Evolutionary conservation across 92 coral and sea anemone species (phyloP), one percentile per base, ranked within the genome.

Genomic region (Epizoanthus illoricatus): DNA sequence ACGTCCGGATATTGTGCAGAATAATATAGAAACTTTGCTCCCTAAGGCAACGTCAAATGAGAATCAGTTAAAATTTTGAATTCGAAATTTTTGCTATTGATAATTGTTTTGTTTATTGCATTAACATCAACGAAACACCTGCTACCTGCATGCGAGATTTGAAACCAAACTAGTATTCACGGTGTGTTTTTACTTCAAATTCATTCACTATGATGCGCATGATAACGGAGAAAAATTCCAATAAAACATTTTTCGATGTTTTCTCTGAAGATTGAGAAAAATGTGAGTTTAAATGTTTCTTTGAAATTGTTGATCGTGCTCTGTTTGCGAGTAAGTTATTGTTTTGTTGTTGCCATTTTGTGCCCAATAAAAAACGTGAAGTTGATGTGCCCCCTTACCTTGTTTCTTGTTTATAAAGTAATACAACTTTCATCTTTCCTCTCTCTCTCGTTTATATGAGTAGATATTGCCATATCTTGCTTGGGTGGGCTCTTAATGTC

Each of bases 101-200:
- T 12, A 39, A 42, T 18, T 78, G 61, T 78, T 78, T 43, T 43
- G n/a, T 21, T 78, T 63, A 43, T 41, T 40, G 65, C 71, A 78
- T 40, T 40, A 57, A 63, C 82, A 76, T 7, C 10, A 76, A 40
- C 71, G 13, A 78, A 64, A 63, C 82, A 78, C 82, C 82, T 78
- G 82, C 82, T 63, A 78, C 59, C 16, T 49, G 57, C 28, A 75
- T 41, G 49, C 71, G 18, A 21, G 49, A 42, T 19, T 3, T 42
- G 60, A 19, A 42, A 64, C 82, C 40, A 78, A 63, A 78, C 16
- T 11, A 52, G 3, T 45, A 52, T 52, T 52, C 56, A 52, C 36
- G 36, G 16, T 52, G 10, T 9, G 13, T 2, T 11, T 52, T 52
- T 52, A 13, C 56, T 52, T 52, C 56, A 52, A 52, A 52, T 52